Evolutionary conservation across 2,888 invertebrate genomes (phyloP), one percentile per base, ranked within the genome.

Genomic region (Tetheella fluctuosa): DNA sequence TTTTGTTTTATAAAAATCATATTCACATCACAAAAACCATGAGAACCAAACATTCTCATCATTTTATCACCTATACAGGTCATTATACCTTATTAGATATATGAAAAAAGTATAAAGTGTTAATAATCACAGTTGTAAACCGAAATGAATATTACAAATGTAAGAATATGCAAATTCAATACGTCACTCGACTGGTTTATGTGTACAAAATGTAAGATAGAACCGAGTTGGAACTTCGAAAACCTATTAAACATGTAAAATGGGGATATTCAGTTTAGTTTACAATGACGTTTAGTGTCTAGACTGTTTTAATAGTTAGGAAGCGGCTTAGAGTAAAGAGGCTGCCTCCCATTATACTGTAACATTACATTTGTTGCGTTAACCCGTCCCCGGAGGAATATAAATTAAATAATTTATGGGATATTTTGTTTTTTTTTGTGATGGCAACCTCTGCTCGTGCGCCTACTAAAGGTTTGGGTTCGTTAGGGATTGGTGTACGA

Each of bases 391-490:
- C 71, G 70, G 64, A 65, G 76, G 48, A 76, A 70, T 75, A 90
- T 91, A 91, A 91, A 90, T 88, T 91, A 84, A 77, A 74, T 82
- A 85, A 86, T 90, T 91, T 91, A 91, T 88, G 83, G 78, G 71
- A 70, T 67, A 78, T 54, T 20, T 55, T 30, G 71, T 77, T 79
- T 76, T 80, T n/a, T n/a, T 79, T 79, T 75, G 0, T 79, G 55
- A 59, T 61, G 62, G 55, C 61, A 60, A 60, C 62, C 59, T 61
- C 56, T 59, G 62, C 60, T 60, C 39, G 52, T 30, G 52, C 57
- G n/a, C 58, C 28, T 59, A 54, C 59, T 57, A 57, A 28, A 28
- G 52, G 52, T 39, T 37, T 25, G 39, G n/a, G 39, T 59, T 23
- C 37, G 59, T 25, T 42, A 55, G 55, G 15, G 20, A 55, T 23